Evolutionary conservation across 2,797 vertebrate genomes (phyloP).

Genomic region (Arctocebus calabarensis): DNA sequence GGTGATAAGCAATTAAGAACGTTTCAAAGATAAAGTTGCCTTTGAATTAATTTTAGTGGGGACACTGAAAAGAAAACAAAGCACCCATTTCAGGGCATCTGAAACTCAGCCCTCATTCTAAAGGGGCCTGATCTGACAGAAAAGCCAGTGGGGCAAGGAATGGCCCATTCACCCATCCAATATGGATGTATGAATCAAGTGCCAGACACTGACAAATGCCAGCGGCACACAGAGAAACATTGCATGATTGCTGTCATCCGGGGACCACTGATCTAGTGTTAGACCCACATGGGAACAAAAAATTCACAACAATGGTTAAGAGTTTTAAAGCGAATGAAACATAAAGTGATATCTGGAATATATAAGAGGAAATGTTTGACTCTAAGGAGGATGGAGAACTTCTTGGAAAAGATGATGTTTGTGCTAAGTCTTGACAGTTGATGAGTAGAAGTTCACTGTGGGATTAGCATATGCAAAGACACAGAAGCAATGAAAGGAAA

Average conservation of each 20-base stretch:
- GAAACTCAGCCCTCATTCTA: neutral
- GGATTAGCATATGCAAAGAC: neutral
- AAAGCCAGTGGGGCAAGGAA: neutral
- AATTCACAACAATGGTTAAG: neutral
- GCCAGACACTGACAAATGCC: neutral
- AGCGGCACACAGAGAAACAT: neutral
- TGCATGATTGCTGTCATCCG: neutral
- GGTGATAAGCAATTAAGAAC: conserved; percentile 1
- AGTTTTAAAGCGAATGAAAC: neutral
- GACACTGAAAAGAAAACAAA: conserved; percentile 35
- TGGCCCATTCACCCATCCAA: neutral
- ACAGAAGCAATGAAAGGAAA: neutral
- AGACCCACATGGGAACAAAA: neutral
- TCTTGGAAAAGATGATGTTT: neutral
- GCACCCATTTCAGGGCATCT: neutral
- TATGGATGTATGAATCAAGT: neutral
- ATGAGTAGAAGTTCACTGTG: neutral
- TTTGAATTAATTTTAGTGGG: conserved; percentile 5
- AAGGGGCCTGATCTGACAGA: neutral
- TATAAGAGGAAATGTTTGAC: neutral
- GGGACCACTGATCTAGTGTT: neutral
- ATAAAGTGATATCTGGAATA: neutral
- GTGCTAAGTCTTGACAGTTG: neutral
- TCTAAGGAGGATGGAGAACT: neutral
- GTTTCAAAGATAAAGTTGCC: conserved; percentile 34